Base-by-base conservation (phyloP, 1,140 invertebrate genomes). In the Himalopsyche phryganea region DNA sequence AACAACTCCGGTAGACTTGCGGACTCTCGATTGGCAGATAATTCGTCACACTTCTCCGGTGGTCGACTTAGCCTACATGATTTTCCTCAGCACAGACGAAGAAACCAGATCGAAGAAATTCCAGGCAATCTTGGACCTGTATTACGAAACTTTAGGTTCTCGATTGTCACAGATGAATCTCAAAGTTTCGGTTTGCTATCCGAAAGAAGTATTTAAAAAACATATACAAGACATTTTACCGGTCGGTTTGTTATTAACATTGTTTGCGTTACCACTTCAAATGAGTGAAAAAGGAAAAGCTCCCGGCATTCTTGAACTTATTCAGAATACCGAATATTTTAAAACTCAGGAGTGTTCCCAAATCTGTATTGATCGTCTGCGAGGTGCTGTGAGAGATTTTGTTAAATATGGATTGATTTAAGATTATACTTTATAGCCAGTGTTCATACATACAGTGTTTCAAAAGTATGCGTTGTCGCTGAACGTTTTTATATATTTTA, bases 11-110 rank as follows among this genome's bases (percentile, higher is more conserved):
- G 60, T 67, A 23, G 72, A 80, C 35, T 65, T 76, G 10, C 66
- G 72, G 53, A 69, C 80, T 0, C 62, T 85, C 9, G 83, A 85
- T 61, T 81, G 78, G 65, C 83, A 85, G 67, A 66, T 83, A 15
- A 70, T 74, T 13, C 69, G 80, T 4, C 78, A 78, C 48, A 76
- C 77, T 1, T 83, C 82, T 1, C 83, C 83, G 3, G 75, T 80
- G 0, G 74, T 75, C 1, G 83, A 85, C 56, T 57, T 85, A 47
- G 74, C 76, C 0, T 82, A 84, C 57, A 82, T 79, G 56, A 66
- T 85, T 1, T 83, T 79, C 52, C 73, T 77, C 60, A 77, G 76
- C 35, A 78, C 81, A 0, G 74, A 79, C 18, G 66, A 71, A 45
- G 52, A 70, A 9, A 70, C 83, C 15, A 68, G 80, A 6, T 50